Evolutionary conservation across 2,797 vertebrate species (phyloP).

Genomic region (Columba guinea): DNA sequence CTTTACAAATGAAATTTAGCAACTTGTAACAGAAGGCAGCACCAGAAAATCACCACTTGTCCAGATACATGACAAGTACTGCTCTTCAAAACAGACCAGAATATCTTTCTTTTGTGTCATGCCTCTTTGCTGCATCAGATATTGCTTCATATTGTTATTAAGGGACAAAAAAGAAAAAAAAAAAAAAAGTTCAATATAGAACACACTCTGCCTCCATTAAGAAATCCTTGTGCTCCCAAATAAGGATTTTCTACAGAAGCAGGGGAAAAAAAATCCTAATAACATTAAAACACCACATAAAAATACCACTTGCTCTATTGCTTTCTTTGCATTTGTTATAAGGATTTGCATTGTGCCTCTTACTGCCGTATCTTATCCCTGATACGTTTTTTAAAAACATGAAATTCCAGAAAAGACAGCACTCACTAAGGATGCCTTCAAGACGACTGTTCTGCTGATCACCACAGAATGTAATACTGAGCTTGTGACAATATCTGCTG

Average conservation of each 20-base stretch:
- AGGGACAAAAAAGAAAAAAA: not conserved
- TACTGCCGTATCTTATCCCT: not conserved
- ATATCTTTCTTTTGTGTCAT: not conserved
- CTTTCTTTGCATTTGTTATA: not conserved
- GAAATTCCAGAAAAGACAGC: not conserved
- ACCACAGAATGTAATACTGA: not conserved
- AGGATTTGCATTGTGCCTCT: not conserved
- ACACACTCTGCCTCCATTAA: not conserved
- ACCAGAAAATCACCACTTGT: conserved; percentile 37
- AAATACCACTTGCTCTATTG: not conserved
- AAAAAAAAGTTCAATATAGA: not conserved
- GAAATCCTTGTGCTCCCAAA: not conserved
- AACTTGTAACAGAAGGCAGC: not conserved
- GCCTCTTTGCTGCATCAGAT: not conserved
- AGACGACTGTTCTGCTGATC: not conserved
- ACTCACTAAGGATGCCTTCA: not conserved
- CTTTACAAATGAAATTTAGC: not conserved
- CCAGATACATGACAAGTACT: not conserved
- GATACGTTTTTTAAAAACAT: not conserved
- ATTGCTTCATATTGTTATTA: not conserved
- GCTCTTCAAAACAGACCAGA: not conserved
- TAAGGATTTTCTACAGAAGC: not conserved
- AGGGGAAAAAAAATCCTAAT: not conserved
- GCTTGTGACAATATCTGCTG: not conserved
- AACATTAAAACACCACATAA: not conserved